Evolutionary conservation across 2,113 vertebrate species (phyloP).

Genomic region (Oncorhynchus masou): DNA sequence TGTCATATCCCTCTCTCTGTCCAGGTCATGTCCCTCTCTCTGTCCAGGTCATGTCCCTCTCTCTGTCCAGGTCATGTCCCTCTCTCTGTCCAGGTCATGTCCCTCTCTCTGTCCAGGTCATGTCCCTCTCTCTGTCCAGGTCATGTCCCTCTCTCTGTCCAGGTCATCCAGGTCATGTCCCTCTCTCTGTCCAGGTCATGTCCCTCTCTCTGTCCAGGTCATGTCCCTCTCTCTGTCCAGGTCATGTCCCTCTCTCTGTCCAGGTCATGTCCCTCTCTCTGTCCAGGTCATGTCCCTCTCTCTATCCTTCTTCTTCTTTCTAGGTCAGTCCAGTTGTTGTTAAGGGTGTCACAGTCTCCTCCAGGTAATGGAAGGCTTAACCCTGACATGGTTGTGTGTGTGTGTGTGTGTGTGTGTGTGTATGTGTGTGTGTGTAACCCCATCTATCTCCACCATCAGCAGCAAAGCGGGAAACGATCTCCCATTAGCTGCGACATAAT

Average conservation of each 20-base stretch:
- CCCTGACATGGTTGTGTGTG: slow-evolving; percentile 12
- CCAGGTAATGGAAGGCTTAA: slow-evolving; percentile 37
- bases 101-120: no score
- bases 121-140: no score
- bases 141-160: no score
- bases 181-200: no score
- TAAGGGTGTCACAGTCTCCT: slow-evolving; percentile 23
- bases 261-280: background rate
- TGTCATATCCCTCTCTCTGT: no score
- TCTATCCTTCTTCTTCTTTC: background rate
- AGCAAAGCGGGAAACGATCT: slow-evolving; percentile 76
- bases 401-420: slow-evolving; percentile 31
- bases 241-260: no score
- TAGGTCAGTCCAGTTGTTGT: background rate
- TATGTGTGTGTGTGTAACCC: slow-evolving; percentile 49
- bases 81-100: no score
- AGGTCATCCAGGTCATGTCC: no score
- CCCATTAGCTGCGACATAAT: slow-evolving; percentile 77
- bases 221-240: background rate
- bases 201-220: no score
- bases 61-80: no score
- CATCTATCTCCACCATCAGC: slow-evolving; percentile 73
- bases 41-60: no score
- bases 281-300: background rate
- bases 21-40: no score